A percentile compares a stretch with the other conserved stretches of the same genome.
Conservation (phyloP, 1,140 invertebrate species). For the Drosophila rufa region DNA sequence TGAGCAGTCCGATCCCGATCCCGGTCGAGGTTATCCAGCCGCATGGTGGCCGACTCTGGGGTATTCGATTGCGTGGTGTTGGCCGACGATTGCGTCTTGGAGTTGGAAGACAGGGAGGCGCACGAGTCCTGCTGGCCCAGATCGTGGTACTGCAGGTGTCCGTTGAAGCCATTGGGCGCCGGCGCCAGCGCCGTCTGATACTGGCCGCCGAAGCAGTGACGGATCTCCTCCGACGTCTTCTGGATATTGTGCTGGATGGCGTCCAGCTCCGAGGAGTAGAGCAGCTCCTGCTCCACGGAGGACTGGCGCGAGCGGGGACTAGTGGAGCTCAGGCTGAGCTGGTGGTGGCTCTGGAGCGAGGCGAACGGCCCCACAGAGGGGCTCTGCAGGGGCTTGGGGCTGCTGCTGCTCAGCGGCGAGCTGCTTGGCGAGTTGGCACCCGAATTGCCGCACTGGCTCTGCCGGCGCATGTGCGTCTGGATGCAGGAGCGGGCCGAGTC, state of each 20-base stretch:
- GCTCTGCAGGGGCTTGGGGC: slow-evolving; percentile 83
- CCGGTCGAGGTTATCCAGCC: slow-evolving; percentile 66
- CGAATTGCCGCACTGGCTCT: slow-evolving; percentile 86
- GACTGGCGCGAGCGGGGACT: slow-evolving; percentile 84
- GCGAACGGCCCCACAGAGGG: slow-evolving; percentile 80
- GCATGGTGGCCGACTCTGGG: slow-evolving; percentile 83
- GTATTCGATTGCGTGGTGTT: slow-evolving; percentile 85
- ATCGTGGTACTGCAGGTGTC: slow-evolving; percentile 85
- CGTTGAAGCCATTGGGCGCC: slow-evolving; percentile 86
- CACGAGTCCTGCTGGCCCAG: slow-evolving; percentile 78
- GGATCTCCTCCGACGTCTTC: slow-evolving; percentile 96
- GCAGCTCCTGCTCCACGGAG: slow-evolving; percentile 87
- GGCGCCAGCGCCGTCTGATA: slow-evolving; percentile 88
- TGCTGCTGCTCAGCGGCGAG: slow-evolving; percentile 82
- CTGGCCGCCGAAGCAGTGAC: slow-evolving; percentile 88
- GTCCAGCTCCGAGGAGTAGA: slow-evolving; percentile 92
- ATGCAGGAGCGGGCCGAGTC: slow-evolving; percentile 93
- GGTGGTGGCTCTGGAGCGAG: slow-evolving; percentile 69
- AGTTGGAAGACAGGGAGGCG: slow-evolving; percentile 77
- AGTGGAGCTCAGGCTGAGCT: slow-evolving; percentile 76
- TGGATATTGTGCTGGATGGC: slow-evolving; percentile 92
- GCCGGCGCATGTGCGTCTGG: slow-evolving; percentile 91
- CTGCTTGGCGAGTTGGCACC: slow-evolving; percentile 81
- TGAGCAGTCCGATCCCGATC: slow-evolving; percentile 14
- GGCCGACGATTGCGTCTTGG: slow-evolving; percentile 84